A percentile compares a stretch with the other conserved stretches of the same genome.
These are phyloP conservation scores for Macrostomum lignano DNA, from an alignment of 1,140 invertebrate genomes.

Conservation along the genomic window DNA sequence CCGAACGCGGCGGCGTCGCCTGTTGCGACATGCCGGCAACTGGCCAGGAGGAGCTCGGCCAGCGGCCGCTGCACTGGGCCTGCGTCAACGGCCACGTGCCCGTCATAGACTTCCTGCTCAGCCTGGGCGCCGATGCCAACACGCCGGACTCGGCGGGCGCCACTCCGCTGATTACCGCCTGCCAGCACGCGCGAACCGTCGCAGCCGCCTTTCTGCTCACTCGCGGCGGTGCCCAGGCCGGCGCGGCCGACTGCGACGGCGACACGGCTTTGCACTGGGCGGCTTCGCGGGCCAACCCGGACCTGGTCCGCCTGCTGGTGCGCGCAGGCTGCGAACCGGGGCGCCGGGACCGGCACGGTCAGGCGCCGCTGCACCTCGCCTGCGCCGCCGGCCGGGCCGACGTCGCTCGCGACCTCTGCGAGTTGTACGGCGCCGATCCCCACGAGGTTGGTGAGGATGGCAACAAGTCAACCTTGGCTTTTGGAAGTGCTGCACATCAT, in stretches of 20 bases:
- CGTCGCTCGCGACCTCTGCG: slow-evolving; percentile 34
- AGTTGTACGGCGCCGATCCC: no score
- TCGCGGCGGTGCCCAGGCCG: slow-evolving; percentile 49
- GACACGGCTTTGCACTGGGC: slow-evolving; percentile 72
- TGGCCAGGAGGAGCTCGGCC: slow-evolving; percentile 54
- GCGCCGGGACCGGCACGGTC: slow-evolving; percentile 64
- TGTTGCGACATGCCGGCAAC: no score
- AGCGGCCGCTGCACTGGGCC: slow-evolving; percentile 64
- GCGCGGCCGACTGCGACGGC: slow-evolving; percentile 59
- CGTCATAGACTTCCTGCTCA: slow-evolving; percentile 15
- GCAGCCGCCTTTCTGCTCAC: slow-evolving; percentile 59
- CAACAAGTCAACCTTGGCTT: no score
- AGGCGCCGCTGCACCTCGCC: slow-evolving; percentile 61
- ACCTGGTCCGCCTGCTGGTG: slow-evolving; percentile 52
- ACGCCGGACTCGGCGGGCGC: slow-evolving; percentile 60
- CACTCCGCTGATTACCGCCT: slow-evolving; percentile 59
- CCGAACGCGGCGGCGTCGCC: slow-evolving; percentile 43
- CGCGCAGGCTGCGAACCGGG: slow-evolving; percentile 57
- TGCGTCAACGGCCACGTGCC: slow-evolving; percentile 53
- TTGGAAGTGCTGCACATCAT: no score
- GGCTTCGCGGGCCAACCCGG: slow-evolving; percentile 53
- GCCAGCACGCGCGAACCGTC: slow-evolving; percentile 62
- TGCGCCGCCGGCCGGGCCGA: slow-evolving; percentile 57
- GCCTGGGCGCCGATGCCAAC: slow-evolving; percentile 56
- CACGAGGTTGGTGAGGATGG: no score